Conservation (phyloP, 2,888 invertebrate species). For the Polydrusus pterygomalis region DNA sequence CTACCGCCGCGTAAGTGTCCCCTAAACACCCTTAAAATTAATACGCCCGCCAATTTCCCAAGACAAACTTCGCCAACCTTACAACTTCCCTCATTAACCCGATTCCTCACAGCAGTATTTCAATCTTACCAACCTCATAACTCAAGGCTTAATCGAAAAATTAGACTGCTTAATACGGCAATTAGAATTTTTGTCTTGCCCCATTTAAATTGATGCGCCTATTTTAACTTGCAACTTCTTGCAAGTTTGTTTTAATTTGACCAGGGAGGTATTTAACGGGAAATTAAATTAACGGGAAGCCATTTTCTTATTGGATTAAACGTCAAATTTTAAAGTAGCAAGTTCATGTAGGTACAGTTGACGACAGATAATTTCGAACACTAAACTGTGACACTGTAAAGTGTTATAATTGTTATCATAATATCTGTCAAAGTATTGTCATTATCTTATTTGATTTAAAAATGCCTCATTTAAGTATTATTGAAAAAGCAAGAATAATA, state of each 20-base stretch:
- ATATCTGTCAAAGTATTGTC: no score
- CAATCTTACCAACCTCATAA: constrained; percentile 37
- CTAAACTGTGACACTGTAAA: no score
- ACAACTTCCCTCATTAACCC: constrained; percentile 32
- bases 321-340: not conserved
- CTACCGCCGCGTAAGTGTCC: not conserved
- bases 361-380: no score
- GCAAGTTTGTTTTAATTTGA: constrained; percentile 30
- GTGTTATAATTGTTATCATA: no score
- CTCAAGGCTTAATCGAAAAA: constrained; percentile 49
- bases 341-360: no score
- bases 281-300: not conserved
- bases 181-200: constrained; percentile 49
- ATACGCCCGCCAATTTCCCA: constrained; percentile 4
- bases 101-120: constrained; percentile 33
- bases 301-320: not conserved
- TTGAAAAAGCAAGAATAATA: no score
- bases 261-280: constrained; percentile 16
- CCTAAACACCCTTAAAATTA: constrained; percentile 20
- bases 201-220: constrained; percentile 28
- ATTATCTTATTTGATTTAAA: no score
- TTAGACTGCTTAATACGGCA: constrained; percentile 43
- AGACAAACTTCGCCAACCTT: constrained; percentile 24
- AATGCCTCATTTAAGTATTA: no score
- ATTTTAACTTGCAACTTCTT: constrained; percentile 25